Evolutionary conservation across 2,888 invertebrate species (phyloP), one percentile per base, ranked within the genome.

Genomic region (Apoderus coryli): DNA sequence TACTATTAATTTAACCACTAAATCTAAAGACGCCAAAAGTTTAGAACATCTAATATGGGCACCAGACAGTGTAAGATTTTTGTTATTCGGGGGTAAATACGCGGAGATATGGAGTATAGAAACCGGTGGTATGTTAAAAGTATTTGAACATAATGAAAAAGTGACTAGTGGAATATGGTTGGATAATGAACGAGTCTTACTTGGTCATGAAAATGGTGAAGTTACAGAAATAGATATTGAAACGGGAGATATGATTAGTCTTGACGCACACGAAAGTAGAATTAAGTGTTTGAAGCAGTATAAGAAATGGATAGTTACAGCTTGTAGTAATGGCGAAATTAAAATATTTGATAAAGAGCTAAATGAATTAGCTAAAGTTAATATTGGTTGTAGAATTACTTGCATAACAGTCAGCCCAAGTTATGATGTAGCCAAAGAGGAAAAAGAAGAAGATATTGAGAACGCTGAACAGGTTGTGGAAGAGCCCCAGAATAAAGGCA

Each of bases 61-160:
- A 27, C 75, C 80, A 3, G 67, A 67, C 44, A 90, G 86, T 11
- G 67, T 71, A 22, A 67, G 69, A 46, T 93, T 90, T 56, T 69
- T 78, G 3, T 54, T 92, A 29, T 69, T 72, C 13, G 76, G 78
- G 22, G 72, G 75, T 31, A 72, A 70, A 45, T 66, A 64, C 37
- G 63, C 88, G 15, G 81, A 86, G 56, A 62, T 93, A 12, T 90
- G 88, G 70, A 74, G 72, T 27, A 73, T 86, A 25, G 72, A 76
- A 50, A 72, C 70, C 36, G 86, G 88, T 3, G 77, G 77, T 9
- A 62, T 85, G 16, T 60, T 72, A 31, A 70, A 72, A 40, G 65
- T 72, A 27, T 62, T 79, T 15, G 67, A 72, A 38, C 75, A 77
- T 38, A 64, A 70, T 29, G 65, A 71, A 11, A 78, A 76, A 57